Base-by-base conservation (phyloP, 1,140 invertebrate species). In the Campoletis sonorensis region DNA sequence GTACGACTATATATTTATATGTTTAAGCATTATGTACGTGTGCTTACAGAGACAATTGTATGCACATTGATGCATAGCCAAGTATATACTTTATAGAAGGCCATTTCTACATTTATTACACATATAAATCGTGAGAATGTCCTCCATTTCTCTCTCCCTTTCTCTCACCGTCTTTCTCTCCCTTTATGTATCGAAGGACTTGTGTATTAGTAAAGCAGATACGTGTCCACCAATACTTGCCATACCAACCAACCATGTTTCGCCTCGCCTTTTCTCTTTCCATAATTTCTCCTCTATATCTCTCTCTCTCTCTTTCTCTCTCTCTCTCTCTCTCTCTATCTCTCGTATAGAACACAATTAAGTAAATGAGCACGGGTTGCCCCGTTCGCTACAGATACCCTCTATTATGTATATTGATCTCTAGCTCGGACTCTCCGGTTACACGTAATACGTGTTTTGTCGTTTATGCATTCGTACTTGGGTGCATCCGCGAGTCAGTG, bases 321-420 rank as follows among this genome's bases (percentile, higher is more conserved):
- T 75, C 73, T 68, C 33, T 30, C 15, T 51, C 40, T 26, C 40
- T 37, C 54, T 40, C 13, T 49, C 86, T 82, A 82, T 81, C 85
- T 83, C 84, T 82, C 83, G 88, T 90, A 90, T 90, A 90, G 89
- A 92, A 92, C 88, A 92, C 91, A 92, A 91, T 92, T 91, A 91
- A 91, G 90, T 92, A 91, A 92, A 91, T 92, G 90, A 91, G 91
- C 89, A 89, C 88, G 90, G 90, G 89, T 91, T 91, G 91, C 87
- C 77, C 33, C 58, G 89, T 87, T 82, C 86, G 86, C 89, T 92
- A 90, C 91, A 90, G 89, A 91, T 90, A 91, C 84, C 87, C 88
- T 91, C 90, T 91, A 91, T 92, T 91, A 90, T 90, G 88, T 90
- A 89, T 92, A 92, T 92, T 91, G 90, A 92, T 92, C 90, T 91